A percentile compares a stretch with the other conserved stretches of the same genome.
Evolutionary conservation across 1,140 invertebrate genomes (phyloP).

Genomic region (Heliconius hewitsoni): DNA sequence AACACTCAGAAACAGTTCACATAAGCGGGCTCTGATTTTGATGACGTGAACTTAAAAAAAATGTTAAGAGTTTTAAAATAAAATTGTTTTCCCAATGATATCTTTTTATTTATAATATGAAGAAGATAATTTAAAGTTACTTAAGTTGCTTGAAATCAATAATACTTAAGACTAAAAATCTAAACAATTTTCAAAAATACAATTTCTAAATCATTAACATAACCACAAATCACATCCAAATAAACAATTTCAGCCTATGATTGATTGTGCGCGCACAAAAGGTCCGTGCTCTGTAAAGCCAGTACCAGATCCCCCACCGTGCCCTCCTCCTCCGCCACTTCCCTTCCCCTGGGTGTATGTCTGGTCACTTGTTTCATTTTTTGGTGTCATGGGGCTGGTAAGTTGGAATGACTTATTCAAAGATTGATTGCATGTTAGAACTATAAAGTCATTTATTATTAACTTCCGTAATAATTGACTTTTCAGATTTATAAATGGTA

Average conservation of each 20-base stretch:
- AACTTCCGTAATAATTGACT: background rate
- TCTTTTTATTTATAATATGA: slow-evolving; percentile 23
- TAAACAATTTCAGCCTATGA: slow-evolving; percentile 52
- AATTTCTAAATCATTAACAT: background rate
- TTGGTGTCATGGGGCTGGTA: slow-evolving; percentile 60
- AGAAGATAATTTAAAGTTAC: background rate
- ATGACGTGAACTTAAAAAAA: slow-evolving; percentile 1
- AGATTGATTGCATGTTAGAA: background rate
- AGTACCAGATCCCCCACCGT: slow-evolving; percentile 49
- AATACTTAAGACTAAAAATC: background rate
- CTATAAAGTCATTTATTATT: background rate
- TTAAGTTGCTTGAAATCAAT: background rate
- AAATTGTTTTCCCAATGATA: background rate
- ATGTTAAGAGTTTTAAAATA: slow-evolving; percentile 2
- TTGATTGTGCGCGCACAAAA: slow-evolving; percentile 55
- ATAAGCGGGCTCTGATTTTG: slow-evolving; percentile 61
- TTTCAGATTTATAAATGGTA: slow-evolving; percentile 63
- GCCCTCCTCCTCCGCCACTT: slow-evolving; percentile 54
- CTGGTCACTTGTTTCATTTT: slow-evolving; percentile 47
- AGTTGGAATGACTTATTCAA: slow-evolving; percentile 36
- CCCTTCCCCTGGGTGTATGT: slow-evolving; percentile 67
- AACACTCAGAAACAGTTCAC: slow-evolving; percentile 45
- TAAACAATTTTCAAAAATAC: background rate
- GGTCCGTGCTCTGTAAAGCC: slow-evolving; percentile 56
- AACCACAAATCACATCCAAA: background rate